Evolutionary conservation across 92 coral and sea anemone genomes (phyloP).

Genomic region (Porites cylindrica): DNA sequence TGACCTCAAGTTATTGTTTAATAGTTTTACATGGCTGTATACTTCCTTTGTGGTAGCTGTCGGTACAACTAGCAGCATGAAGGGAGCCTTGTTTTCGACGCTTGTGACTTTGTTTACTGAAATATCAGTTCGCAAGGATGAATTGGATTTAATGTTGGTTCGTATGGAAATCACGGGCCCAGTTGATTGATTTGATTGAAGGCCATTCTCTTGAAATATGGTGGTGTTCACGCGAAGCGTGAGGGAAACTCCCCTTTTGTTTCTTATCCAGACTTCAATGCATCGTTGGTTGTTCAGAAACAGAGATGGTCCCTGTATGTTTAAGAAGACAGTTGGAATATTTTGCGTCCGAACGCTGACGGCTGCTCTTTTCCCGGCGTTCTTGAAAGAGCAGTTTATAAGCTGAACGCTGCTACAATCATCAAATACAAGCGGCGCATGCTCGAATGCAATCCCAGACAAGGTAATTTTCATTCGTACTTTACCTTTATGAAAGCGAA

Average conservation of each 20-base stretch:
- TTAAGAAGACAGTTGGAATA: slow-evolving; percentile 5
- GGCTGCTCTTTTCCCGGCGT: not conserved
- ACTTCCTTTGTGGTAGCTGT: slow-evolving; percentile 24
- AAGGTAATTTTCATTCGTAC: not conserved
- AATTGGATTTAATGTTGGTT: not conserved
- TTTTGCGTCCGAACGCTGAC: not conserved
- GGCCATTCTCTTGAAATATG: slow-evolving; percentile 21
- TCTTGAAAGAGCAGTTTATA: slow-evolving; percentile 26
- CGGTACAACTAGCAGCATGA: slow-evolving; percentile 8
- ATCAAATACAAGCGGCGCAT: slow-evolving; percentile 26
- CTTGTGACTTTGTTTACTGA: slow-evolving; percentile 17
- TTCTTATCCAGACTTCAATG: slow-evolving; percentile 7
- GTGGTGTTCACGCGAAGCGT: not conserved
- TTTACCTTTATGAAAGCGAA: not conserved
- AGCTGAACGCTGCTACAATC: slow-evolving; percentile 18
- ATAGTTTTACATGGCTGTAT: slow-evolving; percentile 11
- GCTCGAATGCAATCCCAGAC: slow-evolving; percentile 33
- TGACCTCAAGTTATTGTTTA: slow-evolving; percentile 16
- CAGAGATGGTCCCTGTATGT: slow-evolving; percentile 34
- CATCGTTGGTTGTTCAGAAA: slow-evolving; percentile 31
- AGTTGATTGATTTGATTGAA: not conserved
- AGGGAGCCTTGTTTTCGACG: slow-evolving; percentile 19
- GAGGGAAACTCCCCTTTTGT: not conserved
- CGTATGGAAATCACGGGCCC: slow-evolving; percentile 17
- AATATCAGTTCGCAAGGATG: not conserved